Base-by-base conservation (phyloP, 1,140 invertebrate genomes). In the Bathynomus jamesi region DNA sequence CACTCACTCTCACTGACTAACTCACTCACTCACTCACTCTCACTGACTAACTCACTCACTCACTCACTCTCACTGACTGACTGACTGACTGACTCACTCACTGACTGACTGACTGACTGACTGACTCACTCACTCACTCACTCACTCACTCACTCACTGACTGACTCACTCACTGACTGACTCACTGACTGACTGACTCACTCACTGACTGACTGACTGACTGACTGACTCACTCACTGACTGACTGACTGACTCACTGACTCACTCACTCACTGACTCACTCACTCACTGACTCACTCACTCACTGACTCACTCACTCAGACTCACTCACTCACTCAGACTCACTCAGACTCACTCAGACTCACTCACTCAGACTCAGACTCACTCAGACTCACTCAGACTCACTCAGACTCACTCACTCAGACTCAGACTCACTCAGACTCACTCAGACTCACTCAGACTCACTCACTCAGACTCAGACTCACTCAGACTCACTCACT, bases 281-380 rank as follows among this genome's bases (percentile, higher is more conserved):
- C 65, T 66, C 65, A 28, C 65, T 32, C 65, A n/a, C 65, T n/a
- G 5, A 21, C 65, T 32, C 65, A n/a, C 65, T 32, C n/a, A n/a
- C 65, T 32, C 5, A 28, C 65, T 66, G 10, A 29, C 65, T 28
- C 65, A 66, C 28, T 46, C 29, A 53, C 65, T 46, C 65, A 46
- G 10, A 66, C 65, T 66, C 65, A 66, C 65, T n/a, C 65, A 32
- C 65, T 46, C 65, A 46, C 65, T 8, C 65, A 11, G 10, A 28
- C 28, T 66, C 65, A 28, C 65, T 8, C 65, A 11, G 10, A n/a
- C 65, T 62, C 32, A 40, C 32, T 8, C 7, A 40, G 7, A 40
- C 32, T 40, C 32, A 40, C 32, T 40, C 32, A 40, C 17, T 8
- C 32, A 8, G 7, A 40, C 32, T 40, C 7, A 40, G 7, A 8